These are phyloP conservation scores for Arion vulgaris DNA, from an alignment of 1,140 invertebrate species.

Conservation along the genomic window DNA sequence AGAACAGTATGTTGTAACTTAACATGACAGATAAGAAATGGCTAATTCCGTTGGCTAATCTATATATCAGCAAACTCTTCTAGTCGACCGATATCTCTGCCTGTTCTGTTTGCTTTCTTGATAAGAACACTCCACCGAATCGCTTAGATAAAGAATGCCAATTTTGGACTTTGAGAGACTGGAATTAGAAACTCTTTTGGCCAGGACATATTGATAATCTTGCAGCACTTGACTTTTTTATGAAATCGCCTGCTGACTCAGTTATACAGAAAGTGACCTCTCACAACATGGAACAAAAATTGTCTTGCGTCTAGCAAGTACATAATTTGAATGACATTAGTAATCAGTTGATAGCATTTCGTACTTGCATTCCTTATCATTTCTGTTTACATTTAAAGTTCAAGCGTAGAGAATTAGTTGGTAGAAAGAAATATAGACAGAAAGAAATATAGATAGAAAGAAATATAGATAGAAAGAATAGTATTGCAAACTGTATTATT, in stretches of 20 bases:
- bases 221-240: background rate
- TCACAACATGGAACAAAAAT: too few relatives aligned
- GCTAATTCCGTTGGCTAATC: background rate
- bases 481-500: too few relatives aligned
- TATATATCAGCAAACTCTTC: background rate
- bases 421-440: too few relatives aligned
- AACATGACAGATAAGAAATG: background rate
- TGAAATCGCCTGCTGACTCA: background rate
- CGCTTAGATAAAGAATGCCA: constrained; percentile 2
- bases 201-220: constrained; percentile 6
- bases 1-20: background rate
- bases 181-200: constrained; percentile 2
- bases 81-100: background rate
- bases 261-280: background rate
- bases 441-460: too few relatives aligned
- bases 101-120: background rate
- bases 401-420: too few relatives aligned
- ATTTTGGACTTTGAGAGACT: background rate
- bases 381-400: too few relatives aligned
- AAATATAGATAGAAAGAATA: too few relatives aligned
- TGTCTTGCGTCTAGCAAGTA: too few relatives aligned
- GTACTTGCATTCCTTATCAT: too few relatives aligned
- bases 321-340: too few relatives aligned
- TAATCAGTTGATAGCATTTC: too few relatives aligned
- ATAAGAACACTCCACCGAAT: background rate